Base-by-base conservation (phyloP, 2,888 invertebrate genomes). In the Altica lythri region DNA sequence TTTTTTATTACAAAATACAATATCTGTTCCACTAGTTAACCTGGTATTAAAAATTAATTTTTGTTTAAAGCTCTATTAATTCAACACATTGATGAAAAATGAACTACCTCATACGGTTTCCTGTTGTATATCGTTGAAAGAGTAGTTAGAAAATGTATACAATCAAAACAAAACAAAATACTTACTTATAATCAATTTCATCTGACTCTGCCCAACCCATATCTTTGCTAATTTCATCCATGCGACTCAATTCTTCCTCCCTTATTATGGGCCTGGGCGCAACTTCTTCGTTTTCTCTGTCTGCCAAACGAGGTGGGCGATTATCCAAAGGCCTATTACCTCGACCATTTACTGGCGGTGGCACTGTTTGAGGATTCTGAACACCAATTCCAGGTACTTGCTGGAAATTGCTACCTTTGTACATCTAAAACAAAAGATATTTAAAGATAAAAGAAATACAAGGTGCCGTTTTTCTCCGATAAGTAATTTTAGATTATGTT, bases 141-240 rank as follows among this genome's bases (percentile, higher is more conserved):
- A n/a, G n/a, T n/a, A n/a, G n/a, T n/a, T n/a, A n/a, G n/a, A n/a
- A n/a, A n/a, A n/a, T n/a, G n/a, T n/a, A n/a, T n/a, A n/a, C n/a
- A n/a, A n/a, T n/a, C n/a, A n/a, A n/a, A n/a, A n/a, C n/a, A n/a
- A n/a, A n/a, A n/a, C n/a, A n/a, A n/a, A n/a, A n/a, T n/a, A 45
- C 81, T 78, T 66, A 84, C 85, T 92, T 92, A 74, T 95, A 95
- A 78, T 95, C 95, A 72, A 95, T 92, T 74, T 94, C 94, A 72
- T 93, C 93, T 69, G 92, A 88, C 64, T 89, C 88, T 53, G 92
- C 90, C 96, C 96, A 96, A 59, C 94, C 94, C 69, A 90, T 88
- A 72, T 92, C 90, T 68, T 89, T 86, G 35, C 90, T 85, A 65
- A 95, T 90, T 72, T 94, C 90, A 77, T 95, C 95, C 80, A 96